Conservation (phyloP, 1,140 invertebrate species). For the Pogonomyrmex barbatus region DNA sequence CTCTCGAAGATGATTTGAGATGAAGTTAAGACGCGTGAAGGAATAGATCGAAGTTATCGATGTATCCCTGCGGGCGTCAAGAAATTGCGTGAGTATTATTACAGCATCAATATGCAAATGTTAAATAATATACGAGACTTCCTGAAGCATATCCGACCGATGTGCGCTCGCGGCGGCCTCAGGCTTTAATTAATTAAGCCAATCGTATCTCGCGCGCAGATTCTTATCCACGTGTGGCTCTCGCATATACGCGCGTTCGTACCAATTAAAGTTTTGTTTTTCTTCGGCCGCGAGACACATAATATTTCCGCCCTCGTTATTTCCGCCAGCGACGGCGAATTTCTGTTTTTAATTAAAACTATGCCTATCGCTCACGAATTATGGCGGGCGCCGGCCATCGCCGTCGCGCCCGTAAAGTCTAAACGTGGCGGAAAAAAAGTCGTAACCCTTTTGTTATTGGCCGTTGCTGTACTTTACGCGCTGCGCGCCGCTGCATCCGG, state of each 20-base stretch:
- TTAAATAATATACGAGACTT: slow-evolving; percentile 44
- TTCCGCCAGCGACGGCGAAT: slow-evolving; percentile 27
- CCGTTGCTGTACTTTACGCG: slow-evolving; percentile 48
- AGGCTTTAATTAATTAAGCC: slow-evolving; percentile 52
- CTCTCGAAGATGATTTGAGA: not conserved
- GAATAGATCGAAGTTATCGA: not conserved
- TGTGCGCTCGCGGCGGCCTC: not conserved
- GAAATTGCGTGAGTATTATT: slow-evolving; percentile 21
- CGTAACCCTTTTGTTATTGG: slow-evolving; percentile 61
- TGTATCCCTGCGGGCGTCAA: not conserved
- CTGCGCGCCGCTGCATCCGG: slow-evolving; percentile 35
- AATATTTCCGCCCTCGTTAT: slow-evolving; percentile 35
- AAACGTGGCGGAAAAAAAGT: slow-evolving; percentile 38
- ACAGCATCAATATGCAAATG: slow-evolving; percentile 33
- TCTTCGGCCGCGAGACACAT: slow-evolving; percentile 34
- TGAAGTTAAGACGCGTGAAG: not conserved
- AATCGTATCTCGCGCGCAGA: slow-evolving; percentile 44
- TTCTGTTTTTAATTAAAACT: slow-evolving; percentile 62
- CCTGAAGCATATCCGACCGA: slow-evolving; percentile 17
- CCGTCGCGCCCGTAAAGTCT: slow-evolving; percentile 30
- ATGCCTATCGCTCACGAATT: slow-evolving; percentile 57
- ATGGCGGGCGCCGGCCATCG: not conserved
- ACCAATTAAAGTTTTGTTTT: slow-evolving; percentile 58
- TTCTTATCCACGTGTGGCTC: slow-evolving; percentile 36
- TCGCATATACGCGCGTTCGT: slow-evolving; percentile 30